Evolutionary conservation across 2,113 vertebrate species (phyloP).

Genomic region (Nibea albiflora): DNA sequence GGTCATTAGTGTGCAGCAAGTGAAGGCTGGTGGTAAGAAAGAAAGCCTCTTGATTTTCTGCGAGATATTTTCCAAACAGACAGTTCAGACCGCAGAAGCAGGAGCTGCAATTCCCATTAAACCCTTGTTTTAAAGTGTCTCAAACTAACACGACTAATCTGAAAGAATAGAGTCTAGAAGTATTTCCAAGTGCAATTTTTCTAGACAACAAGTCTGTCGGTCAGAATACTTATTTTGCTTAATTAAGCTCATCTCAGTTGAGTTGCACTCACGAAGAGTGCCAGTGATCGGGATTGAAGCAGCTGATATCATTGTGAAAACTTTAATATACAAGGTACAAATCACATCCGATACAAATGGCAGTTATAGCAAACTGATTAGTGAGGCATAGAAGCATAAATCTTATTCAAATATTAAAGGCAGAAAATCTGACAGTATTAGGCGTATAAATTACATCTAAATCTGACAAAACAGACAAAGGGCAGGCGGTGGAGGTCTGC

Average conservation of each 20-base stretch:
- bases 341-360: background rate
- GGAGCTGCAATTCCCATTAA: constrained; percentile 53
- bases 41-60: constrained; percentile 64
- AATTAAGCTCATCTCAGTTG: constrained; percentile 7
- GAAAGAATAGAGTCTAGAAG: constrained; percentile 7
- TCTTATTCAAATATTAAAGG: background rate
- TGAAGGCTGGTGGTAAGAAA: constrained; percentile 54
- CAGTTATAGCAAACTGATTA: background rate
- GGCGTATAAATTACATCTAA: background rate
- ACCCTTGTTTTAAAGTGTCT: constrained; percentile 36
- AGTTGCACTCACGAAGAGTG: background rate
- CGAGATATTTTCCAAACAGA: constrained; percentile 60
- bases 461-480: background rate
- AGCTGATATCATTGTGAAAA: background rate
- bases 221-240: constrained; percentile 24
- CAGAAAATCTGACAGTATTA: background rate
- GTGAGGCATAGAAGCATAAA: background rate
- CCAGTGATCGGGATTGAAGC: background rate
- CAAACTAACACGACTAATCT: constrained; percentile 53
- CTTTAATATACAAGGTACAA: background rate
- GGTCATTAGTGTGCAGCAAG: constrained; percentile 79
- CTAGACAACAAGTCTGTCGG: background rate
- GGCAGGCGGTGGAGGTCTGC: background rate
- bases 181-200: background rate
- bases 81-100: constrained; percentile 46